Evolutionary conservation across 2,113 vertebrate genomes (phyloP), one percentile per base, ranked within the genome.

Genomic region (Platichthys flesus): DNA sequence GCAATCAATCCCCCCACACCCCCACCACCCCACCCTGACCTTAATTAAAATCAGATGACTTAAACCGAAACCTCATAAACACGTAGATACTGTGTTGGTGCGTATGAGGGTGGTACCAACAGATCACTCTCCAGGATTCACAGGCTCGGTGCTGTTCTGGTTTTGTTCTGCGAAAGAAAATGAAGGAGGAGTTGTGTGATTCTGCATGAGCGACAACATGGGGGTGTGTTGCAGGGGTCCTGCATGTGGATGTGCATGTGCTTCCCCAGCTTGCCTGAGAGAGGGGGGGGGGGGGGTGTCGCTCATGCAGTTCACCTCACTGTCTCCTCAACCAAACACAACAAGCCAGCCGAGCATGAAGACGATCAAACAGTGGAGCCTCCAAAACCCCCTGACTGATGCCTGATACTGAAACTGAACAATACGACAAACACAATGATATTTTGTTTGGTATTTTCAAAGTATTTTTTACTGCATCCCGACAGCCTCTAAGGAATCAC

Each of bases 211-310:
- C 65, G 76, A 83, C 31, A 42, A 7, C n/a, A 35, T 1, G 60
- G 78, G 20, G 61, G 28, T n/a, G 14, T 57, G 59, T 35, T 5
- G 42, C 1, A 15, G 31, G 75, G 86, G 62, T 76, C 57, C 82
- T 93, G 94, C 94, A 95, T 94, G 94, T 90, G 85, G 75, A 88
- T 89, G 84, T 94, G 94, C 94, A 95, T 94, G 94, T 81, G 70
- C 81, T 73, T 82, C 77, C 77, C 78, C 78, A 74, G 76, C 52
- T 62, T 85, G 88, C 71, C 67, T 83, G 73, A 67, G 26, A 12
- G 23, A 21, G 42, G 31, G 20, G 6, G 42, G 21, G 42, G 24
- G 21, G 23, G 24, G 42, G 31, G 21, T 6, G 61, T 86, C 26
- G 62, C 89, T 89, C 87, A 84, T 90, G 86, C 83, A 82, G 86